Evolutionary conservation across 2,113 vertebrate species (phyloP), one percentile per base, ranked within the genome.

Genomic region (Podarcis raffonei): DNA sequence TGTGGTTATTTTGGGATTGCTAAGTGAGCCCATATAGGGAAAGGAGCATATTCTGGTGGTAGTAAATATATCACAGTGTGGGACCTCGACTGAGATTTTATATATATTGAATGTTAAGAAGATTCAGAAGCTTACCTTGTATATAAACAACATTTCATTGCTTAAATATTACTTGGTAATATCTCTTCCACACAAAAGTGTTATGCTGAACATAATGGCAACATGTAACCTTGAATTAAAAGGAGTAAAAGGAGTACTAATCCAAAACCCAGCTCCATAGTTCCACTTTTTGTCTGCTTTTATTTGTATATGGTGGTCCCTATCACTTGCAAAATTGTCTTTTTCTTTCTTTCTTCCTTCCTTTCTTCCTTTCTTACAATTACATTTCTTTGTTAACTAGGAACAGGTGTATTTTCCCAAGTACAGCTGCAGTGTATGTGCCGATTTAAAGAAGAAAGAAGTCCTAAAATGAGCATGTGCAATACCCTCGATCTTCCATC

Each of bases 1-100:
- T 25, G n/a, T 37, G 62, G 87, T 83, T 88, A 79, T 91, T 91
- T 27, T 86, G n/a, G 71, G 84, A 59, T 18, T 62, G 42, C 65
- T 0, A 90, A 37, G 37, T 3, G 83, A 39, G 76, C n/a, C 75
- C 35, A 72, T 59, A 79, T 53, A 72, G 91, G 65, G 83, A 32
- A 48, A 78, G 35, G 35, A 32, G 81, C 75, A 74, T 83, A 83
- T 80, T 92, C 57, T 90, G 11, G 3, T 82, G 87, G 12, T 59
- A 37, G 37, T 84, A 81, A 89, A 90, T 39, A 75, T 3, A 13
- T 80, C 42, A 16, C 35, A 48, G 32, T 20, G 32, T 3, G 8
- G 9, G 22, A 83, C 30, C 2, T 66, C 37, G 57, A 71, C 42
- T 84, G 65, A 79, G 39, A 37, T 25, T 77, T 88, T 62, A 62